Base-by-base conservation (phyloP, 2,797 vertebrate species). In the Myotis vivesi region DNA sequence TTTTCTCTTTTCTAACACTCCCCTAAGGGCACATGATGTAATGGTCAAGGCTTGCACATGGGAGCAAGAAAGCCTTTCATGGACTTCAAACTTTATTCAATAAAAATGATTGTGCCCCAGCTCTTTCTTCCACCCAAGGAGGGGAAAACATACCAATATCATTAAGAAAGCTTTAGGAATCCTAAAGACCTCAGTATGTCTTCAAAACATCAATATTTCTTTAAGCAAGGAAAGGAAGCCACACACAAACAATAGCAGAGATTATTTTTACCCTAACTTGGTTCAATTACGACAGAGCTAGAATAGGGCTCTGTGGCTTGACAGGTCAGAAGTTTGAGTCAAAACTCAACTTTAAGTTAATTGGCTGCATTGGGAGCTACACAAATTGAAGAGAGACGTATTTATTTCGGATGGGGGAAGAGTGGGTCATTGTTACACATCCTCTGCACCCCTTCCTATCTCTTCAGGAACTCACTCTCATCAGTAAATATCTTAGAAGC, bases 291-390 rank as follows among this genome's bases (percentile, higher is more conserved):
- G 95, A 92, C 97, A 98, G 96, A 97, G 97, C 96, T 96, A 98
- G 97, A 96, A 92, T 87, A 95, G 96, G 94, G 94, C 94, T 97
- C 96, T 97, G 85, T 95, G 87, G 95, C 97, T 97, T 93, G 96
- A 97, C 97, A 97, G 98, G 98, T 98, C 98, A 98, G 69, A 38
- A 97, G 97, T 98, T 98, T 97, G 97, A 98, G 97, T 98, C 97
- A 98, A 98, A 98, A 98, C 97, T 98, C 98, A 98, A 97, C 96
- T 97, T 98, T 93, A 91, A 97, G 97, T 98, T 98, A 98, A 98
- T 98, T 98, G 98, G 97, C 96, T 98, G 93, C 94, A 93, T 95
- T 97, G 96, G 94, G 53, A 16, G 55, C 96, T 97, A 76, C 93
- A 98, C 95, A 98, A 98, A 98, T 96, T 97, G 96, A 97, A 89